phyloP scores from a whole-genome alignment of 2,113 vertebrate species.

The Polypterus senegalus region DNA sequence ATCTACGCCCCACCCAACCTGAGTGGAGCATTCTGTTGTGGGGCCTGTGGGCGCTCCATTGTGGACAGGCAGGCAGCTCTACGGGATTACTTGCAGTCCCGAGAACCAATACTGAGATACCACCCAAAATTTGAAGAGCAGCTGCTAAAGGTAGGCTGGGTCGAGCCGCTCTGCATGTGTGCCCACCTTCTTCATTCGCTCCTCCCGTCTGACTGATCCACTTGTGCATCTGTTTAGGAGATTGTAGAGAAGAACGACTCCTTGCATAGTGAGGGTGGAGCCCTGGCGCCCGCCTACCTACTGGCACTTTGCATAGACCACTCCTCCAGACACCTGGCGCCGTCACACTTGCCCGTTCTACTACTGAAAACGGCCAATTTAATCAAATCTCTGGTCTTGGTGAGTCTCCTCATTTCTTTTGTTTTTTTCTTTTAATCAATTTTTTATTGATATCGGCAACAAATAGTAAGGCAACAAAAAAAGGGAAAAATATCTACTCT shows the following conservation, averaged over 20 bases:
- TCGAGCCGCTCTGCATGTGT: neutral
- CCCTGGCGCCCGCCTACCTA: conserved; percentile 71
- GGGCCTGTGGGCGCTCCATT: conserved; percentile 42
- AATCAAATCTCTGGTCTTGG: conserved; percentile 80
- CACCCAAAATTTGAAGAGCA: conserved; percentile 65
- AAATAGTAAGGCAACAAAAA: too few species aligned
- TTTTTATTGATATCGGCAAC: too few species aligned
- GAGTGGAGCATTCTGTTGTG: conserved; percentile 38
- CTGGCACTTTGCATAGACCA: conserved; percentile 78
- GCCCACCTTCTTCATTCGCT: neutral
- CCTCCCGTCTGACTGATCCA: neutral
- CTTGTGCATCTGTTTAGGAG: conserved; percentile 36
- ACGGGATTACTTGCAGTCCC: conserved; percentile 64
- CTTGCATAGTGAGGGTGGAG: conserved; percentile 49
- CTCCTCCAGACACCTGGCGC: conserved; percentile 67
- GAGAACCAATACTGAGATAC: conserved; percentile 62
- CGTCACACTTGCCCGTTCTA: conserved; percentile 65
- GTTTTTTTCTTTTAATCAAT: too few species aligned
- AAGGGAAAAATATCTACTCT: too few species aligned
- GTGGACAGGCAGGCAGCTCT: conserved; percentile 71
- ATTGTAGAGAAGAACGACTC: conserved; percentile 62
- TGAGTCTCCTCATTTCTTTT: conserved; percentile 33
- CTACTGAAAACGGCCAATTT: conserved; percentile 70
- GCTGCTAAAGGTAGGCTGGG: conserved; percentile 52
- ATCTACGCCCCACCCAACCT: conserved; percentile 28